Evolutionary conservation across 2,888 invertebrate species (phyloP).

Genomic region (Agriopis aurantiaria): DNA sequence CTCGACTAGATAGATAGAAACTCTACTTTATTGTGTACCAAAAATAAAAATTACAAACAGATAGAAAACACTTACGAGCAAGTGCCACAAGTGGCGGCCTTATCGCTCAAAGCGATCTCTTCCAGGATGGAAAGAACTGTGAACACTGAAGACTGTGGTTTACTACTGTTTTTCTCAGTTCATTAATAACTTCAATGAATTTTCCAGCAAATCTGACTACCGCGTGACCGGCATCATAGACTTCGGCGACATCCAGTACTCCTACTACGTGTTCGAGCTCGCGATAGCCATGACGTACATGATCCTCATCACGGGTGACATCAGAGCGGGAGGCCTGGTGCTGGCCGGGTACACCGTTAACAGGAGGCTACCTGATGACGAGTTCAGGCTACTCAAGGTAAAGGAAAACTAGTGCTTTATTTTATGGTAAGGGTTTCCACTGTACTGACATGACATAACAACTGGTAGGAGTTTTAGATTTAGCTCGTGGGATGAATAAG

Average conservation of each 20-base stretch:
- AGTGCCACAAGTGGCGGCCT: too few species aligned
- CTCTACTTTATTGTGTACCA: too few species aligned
- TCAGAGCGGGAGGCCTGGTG: constrained; percentile 88
- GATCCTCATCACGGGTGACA: constrained; percentile 89
- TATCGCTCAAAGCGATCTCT: too few species aligned
- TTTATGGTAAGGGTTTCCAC: too few species aligned
- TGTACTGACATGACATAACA: too few species aligned
- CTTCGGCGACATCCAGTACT: constrained; percentile 93
- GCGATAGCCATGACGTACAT: constrained; percentile 93
- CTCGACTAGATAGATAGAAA: too few species aligned
- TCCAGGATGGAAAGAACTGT: too few species aligned
- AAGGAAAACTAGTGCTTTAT: not conserved
- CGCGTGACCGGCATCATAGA: constrained; percentile 91
- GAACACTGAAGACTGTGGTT: too few species aligned
- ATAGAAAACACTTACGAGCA: too few species aligned
- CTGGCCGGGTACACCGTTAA: constrained; percentile 91
- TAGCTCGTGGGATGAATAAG: not conserved
- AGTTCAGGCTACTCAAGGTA: constrained; percentile 90
- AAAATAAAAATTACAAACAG: too few species aligned
- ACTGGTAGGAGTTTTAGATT: not conserved
- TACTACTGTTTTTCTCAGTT: too few species aligned
- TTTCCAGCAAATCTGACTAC: constrained; percentile 77
- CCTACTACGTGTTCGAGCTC: constrained; percentile 93
- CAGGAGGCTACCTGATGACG: constrained; percentile 86
- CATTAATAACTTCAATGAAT: too few species aligned